These are phyloP conservation scores for Melipona bicolor DNA, from an alignment of 2,888 invertebrate genomes.

Conservation along the genomic window DNA sequence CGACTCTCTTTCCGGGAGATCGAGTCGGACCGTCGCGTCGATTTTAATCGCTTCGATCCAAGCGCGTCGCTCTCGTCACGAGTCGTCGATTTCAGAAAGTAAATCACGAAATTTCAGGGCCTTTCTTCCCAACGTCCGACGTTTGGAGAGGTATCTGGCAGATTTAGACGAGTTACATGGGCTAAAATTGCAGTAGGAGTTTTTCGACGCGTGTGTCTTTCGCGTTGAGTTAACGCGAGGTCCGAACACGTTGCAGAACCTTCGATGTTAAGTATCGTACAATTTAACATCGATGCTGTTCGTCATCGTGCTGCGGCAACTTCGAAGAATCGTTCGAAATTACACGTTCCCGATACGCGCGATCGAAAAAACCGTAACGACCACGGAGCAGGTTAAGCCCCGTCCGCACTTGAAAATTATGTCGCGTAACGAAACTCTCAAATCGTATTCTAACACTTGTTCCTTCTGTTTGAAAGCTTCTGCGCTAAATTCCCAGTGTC, in stretches of 20 bases:
- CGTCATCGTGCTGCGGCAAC: slow-evolving; percentile 7
- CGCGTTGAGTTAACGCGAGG: slow-evolving; percentile 6
- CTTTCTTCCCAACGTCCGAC: not conserved
- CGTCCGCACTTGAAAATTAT: not conserved
- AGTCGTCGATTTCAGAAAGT: not conserved
- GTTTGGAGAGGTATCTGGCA: not conserved
- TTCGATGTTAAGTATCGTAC: slow-evolving; percentile 13
- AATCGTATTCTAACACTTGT: no score
- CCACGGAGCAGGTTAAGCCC: not conserved
- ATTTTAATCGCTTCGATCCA: slow-evolving; percentile 1
- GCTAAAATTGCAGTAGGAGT: not conserved
- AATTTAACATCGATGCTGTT: slow-evolving; percentile 27
- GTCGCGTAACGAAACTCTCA: not conserved
- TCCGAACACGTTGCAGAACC: slow-evolving; percentile 8
- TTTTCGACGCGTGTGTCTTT: not conserved
- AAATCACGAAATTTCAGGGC: not conserved
- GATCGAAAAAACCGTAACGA: slow-evolving; percentile 28
- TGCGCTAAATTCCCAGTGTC: not conserved
- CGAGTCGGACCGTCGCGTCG: not conserved
- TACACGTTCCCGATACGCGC: slow-evolving; percentile 28
- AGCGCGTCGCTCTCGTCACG: not conserved
- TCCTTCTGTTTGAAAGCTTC: not conserved
- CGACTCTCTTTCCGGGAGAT: slow-evolving; percentile 16
- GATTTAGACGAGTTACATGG: not conserved
- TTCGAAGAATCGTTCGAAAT: slow-evolving; percentile 28